These are phyloP conservation scores for Pegoplata infirma DNA, from an alignment of 2,888 invertebrate species.

Conservation along the genomic window DNA sequence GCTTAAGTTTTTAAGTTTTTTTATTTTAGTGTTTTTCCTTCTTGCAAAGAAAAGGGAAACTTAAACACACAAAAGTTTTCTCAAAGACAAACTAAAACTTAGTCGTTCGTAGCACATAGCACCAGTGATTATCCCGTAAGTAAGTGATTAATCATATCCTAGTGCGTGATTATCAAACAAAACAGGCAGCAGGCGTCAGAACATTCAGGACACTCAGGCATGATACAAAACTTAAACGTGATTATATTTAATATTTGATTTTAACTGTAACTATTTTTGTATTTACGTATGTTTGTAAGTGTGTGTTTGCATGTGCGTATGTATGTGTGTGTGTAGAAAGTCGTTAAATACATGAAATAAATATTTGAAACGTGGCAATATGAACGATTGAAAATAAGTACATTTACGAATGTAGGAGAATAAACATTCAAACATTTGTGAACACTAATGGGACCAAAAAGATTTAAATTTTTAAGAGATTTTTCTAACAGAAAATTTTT, in stretches of 20 bases:
- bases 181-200: constrained; percentile 58
- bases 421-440: no score
- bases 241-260: constrained; percentile 62
- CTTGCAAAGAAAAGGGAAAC: not conserved
- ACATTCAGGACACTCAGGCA: constrained; percentile 35
- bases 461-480: no score
- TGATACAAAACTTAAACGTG: constrained; percentile 61
- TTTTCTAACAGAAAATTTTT: no score
- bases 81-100: not conserved
- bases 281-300: no score
- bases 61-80: not conserved
- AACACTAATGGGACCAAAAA: no score
- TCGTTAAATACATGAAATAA: constrained; percentile 52
- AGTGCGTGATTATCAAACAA: constrained; percentile 68
- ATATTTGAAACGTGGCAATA: constrained; percentile 50
- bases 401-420: no score
- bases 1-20: constrained; percentile 29
- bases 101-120: constrained; percentile 7
- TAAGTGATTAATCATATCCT: constrained; percentile 74
- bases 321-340: constrained; percentile 12
- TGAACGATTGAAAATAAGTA: constrained; percentile 28
- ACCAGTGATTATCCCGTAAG: constrained; percentile 64
- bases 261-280: constrained; percentile 31
- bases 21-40: constrained; percentile 3
- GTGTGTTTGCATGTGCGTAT: not conserved